Percentiles rank a stretch among this genome's conserved stretches.
These are phyloP conservation scores for Lamproptera curius DNA, from an alignment of 2,888 invertebrate genomes.

Conservation along the genomic window DNA sequence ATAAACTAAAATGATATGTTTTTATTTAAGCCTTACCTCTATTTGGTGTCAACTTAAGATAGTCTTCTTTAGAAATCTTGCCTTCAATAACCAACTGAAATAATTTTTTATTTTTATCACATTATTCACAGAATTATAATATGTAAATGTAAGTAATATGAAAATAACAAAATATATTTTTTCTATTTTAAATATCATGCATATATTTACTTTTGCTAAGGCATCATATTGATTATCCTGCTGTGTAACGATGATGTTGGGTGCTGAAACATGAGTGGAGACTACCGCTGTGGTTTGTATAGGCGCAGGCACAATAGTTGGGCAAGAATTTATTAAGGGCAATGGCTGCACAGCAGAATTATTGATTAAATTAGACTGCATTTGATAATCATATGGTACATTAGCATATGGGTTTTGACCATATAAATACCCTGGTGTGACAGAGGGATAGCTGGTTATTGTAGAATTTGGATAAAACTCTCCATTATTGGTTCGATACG, in stretches of 20 bases:
- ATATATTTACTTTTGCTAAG: slow-evolving; percentile 62
- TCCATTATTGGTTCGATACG: slow-evolving; percentile 15
- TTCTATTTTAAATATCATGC: slow-evolving; percentile 12
- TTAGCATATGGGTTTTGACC: slow-evolving; percentile 28
- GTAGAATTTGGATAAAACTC: slow-evolving; percentile 20
- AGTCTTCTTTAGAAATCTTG: slow-evolving; percentile 66
- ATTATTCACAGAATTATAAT: slow-evolving; percentile 10
- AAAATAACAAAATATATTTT: not conserved
- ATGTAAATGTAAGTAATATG: slow-evolving; percentile 1
- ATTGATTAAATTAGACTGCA: slow-evolving; percentile 26
- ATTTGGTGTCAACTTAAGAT: slow-evolving; percentile 64
- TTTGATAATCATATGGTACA: slow-evolving; percentile 42
- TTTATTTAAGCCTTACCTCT: slow-evolving; percentile 45
- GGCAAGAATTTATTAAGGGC: slow-evolving; percentile 30
- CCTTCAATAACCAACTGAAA: slow-evolving; percentile 73
- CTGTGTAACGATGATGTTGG: slow-evolving; percentile 9
- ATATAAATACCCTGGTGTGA: slow-evolving; percentile 19
- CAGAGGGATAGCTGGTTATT: slow-evolving; percentile 27
- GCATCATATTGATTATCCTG: slow-evolving; percentile 50
- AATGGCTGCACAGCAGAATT: slow-evolving; percentile 36
- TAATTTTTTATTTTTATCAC: slow-evolving; percentile 28
- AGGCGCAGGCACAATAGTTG: slow-evolving; percentile 40
- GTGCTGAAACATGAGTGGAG: slow-evolving; percentile 16
- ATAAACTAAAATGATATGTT: too few species aligned
- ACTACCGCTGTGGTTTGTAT: slow-evolving; percentile 30